These are phyloP conservation scores for Arctia plantaginis DNA, from an alignment of 2,888 invertebrate genomes.

Conservation along the genomic window DNA sequence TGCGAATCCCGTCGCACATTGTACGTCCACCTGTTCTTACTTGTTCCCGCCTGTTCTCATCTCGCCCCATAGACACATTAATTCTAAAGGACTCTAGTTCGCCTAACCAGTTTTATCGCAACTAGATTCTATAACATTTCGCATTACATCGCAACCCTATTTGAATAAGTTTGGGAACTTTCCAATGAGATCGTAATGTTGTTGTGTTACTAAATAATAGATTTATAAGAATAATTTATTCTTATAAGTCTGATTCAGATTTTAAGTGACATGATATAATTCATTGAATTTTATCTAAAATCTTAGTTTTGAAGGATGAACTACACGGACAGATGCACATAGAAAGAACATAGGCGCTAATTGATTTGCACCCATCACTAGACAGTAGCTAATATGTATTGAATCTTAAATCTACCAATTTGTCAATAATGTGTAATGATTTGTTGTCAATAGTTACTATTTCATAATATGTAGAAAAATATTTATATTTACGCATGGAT, in stretches of 20 bases:
- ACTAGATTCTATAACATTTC: conserved; percentile 43
- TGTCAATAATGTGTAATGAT: neutral
- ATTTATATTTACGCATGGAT: too few species aligned
- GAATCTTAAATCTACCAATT: neutral
- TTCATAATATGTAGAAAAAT: too few species aligned
- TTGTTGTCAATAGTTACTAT: neutral
- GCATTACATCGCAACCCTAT: conserved; percentile 37
- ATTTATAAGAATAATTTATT: conserved; percentile 19
- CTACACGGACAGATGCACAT: neutral
- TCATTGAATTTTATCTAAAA: conserved; percentile 4
- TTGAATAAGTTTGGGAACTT: conserved; percentile 43
- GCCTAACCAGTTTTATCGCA: conserved; percentile 44
- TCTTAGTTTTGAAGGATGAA: neutral
- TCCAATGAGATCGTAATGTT: conserved; percentile 41
- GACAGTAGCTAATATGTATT: neutral
- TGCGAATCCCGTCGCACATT: conserved; percentile 46
- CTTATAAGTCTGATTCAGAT: conserved; percentile 12
- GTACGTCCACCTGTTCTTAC: conserved; percentile 47
- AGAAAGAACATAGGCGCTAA: neutral
- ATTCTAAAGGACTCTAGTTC: conserved; percentile 44
- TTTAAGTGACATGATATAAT: neutral
- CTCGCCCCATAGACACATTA: conserved; percentile 58
- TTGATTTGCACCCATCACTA: neutral
- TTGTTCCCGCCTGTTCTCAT: conserved; percentile 21
- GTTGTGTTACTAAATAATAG: conserved; percentile 18